Base-by-base conservation (phyloP, 2,888 invertebrate genomes). In the Heliconius ethilla region DNA sequence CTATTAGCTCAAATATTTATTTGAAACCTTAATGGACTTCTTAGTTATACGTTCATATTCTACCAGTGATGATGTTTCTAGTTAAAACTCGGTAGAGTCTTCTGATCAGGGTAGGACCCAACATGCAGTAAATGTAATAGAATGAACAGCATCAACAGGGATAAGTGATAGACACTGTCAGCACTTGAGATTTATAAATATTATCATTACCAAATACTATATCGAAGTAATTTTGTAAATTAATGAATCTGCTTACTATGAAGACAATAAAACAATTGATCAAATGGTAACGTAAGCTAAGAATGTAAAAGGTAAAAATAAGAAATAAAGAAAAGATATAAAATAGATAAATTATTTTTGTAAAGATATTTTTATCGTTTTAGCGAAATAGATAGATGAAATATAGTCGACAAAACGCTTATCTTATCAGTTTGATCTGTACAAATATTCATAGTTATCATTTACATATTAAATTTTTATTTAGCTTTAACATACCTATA, bases 401-500 rank as follows among this genome's bases (percentile, higher is more conserved):
- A 66, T 37, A 66, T 22, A 40, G 13, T 67, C 5, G 7, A 67
- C n/a, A 37, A 67, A 67, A 15, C 40, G 13, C 27, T 6, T 25
- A 69, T 25, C 25, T 69, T 69, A 69, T 69, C 69, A 69, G 40
- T 27, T 63, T 40, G 9, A 69, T 69, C 37, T 13, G 2, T n/a
- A 67, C 37, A 67, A 40, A 40, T 67, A 37, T 67, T 67, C 37
- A 67, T 67, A 40, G 37, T 22, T 40, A 40, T 40, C 40, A 25
- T 69, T 40, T 40, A 45, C 25, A 69, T 69, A 15, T 15, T 25
- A 15, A 40, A 6, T 67, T 67, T 69, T 40, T 25, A 25, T 69
- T 25, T 25, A 69, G 15, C 40, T 40, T 45, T 69, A 18, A 69
- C 69, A 67, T 67, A 67, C 13, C 37, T 25, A 40, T 25, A 69